Evolutionary conservation across 2,888 invertebrate genomes (phyloP).

Genomic region (Mimachlamys varia): DNA sequence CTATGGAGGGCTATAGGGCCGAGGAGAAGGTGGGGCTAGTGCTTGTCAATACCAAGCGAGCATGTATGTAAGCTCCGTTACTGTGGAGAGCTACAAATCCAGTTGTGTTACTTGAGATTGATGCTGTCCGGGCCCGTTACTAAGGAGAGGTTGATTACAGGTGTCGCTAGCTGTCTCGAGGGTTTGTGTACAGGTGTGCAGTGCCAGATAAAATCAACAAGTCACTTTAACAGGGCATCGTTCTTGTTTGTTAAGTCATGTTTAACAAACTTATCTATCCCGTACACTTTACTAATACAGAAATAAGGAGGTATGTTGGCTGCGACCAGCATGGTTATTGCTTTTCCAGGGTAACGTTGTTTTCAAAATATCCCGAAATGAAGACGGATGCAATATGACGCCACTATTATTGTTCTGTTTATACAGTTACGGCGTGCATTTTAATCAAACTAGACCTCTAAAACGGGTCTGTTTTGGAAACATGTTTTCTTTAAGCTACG

Average conservation of each 20-base stretch:
- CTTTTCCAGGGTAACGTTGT: not conserved
- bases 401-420: not conserved
- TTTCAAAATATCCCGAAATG: not conserved
- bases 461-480: slow-evolving; percentile 10
- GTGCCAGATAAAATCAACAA: not conserved
- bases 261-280: slow-evolving; percentile 8
- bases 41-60: not conserved
- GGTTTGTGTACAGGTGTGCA: not conserved
- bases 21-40: not conserved
- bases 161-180: not conserved
- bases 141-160: not conserved
- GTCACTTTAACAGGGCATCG: not conserved
- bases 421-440: not conserved
- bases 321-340: not conserved
- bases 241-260: not conserved
- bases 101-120: not conserved
- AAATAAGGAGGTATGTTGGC: not conserved
- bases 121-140: not conserved
- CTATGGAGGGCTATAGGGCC: no score
- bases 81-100: not conserved
- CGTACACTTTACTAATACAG: not conserved
- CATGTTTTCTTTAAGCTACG: not conserved
- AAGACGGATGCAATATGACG: not conserved
- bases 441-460: not conserved
- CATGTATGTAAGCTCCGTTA: not conserved